Base-by-base conservation (phyloP, 2,888 invertebrate genomes). In the Shargacucullia verbasci region DNA sequence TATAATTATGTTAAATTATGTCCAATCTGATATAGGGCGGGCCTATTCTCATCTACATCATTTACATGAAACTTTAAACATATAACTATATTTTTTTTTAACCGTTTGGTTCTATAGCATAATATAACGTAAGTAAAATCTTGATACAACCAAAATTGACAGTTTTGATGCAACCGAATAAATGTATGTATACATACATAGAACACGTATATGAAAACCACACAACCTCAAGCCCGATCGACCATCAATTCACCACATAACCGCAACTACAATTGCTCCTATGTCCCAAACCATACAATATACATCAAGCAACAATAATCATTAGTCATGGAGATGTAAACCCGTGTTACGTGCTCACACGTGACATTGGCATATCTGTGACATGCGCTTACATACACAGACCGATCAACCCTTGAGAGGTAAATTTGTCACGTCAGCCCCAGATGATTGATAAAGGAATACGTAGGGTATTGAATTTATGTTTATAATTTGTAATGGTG, bases 391-490 rank as follows among this genome's bases (percentile, higher is more conserved):
- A 55, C 63, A 70, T 68, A 70, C 73, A 70, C 73, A 70, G 70
- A 49, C 27, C 59, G 57, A 78, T 68, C 72, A 65, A 77, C 60
- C 74, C 71, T 62, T 55, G 49, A 45, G 44, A 59, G 63, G 64
- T 66, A 53, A 60, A 75, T 74, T 72, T 70, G 78, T 79, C 80
- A 82, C 70, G 82, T 79, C 81, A 81, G 52, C 55, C 35, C 12
- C 78, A 82, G 76, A 82, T 82, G 79, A 83, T 84, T 84, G 81
- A 84, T 84, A 82, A 78, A 77, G 79, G 76, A 71, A 29, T 29
- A 59, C 59, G 68, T 70, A 70, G 69, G 66, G 70, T 78, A 79
- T 72, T 66, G 59, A 73, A 71, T 61, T 68, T 61, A 34, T 63
- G 46, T 53, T 60, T 46, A 40, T 35, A 52, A 45, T 47, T 54